Percentiles rank a stretch among this genome's conserved stretches.
Conservation (phyloP, 2,888 invertebrate species). For the Camponotus fellah region DNA sequence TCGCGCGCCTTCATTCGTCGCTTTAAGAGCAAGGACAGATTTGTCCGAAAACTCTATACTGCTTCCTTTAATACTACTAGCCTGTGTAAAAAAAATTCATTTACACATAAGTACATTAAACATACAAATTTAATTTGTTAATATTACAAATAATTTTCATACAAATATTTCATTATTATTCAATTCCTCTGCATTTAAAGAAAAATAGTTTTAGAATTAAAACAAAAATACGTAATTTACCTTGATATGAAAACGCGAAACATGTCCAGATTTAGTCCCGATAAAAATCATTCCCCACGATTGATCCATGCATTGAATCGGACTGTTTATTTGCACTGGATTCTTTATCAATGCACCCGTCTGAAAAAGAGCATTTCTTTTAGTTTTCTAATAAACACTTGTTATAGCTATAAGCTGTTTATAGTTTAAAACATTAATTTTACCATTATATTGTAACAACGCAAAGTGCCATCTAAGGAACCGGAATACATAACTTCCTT, state of each 20-base stretch:
- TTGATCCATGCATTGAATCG: conserved; percentile 92
- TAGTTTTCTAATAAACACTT: conserved; percentile 11
- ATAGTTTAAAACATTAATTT: conserved; percentile 28
- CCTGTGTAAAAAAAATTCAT: conserved; percentile 67
- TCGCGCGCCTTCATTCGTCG: conserved; percentile 91
- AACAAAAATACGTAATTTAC: conserved; percentile 84
- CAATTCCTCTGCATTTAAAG: neutral
- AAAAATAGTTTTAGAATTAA: neutral
- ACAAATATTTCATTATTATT: neutral
- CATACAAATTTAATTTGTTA: neutral
- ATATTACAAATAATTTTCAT: neutral
- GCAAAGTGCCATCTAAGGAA: conserved; percentile 88
- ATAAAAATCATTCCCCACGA: conserved; percentile 91
- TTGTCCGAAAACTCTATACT: conserved; percentile 88
- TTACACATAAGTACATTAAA: too few species aligned
- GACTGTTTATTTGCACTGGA: conserved; percentile 88
- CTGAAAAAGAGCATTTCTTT: conserved; percentile 83
- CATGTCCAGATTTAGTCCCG: conserved; percentile 91
- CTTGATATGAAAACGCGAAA: conserved; percentile 90
- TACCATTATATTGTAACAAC: conserved; percentile 89
- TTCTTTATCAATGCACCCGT: conserved; percentile 87
- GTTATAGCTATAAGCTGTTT: neutral
- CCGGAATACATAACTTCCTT: conserved; percentile 89
- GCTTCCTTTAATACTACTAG: conserved; percentile 78
- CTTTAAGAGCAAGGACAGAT: conserved; percentile 90